Percentiles rank a stretch among this genome's conserved stretches.
Evolutionary conservation across 1,140 invertebrate species (phyloP).

Genomic region (Melanaphis sacchari): DNA sequence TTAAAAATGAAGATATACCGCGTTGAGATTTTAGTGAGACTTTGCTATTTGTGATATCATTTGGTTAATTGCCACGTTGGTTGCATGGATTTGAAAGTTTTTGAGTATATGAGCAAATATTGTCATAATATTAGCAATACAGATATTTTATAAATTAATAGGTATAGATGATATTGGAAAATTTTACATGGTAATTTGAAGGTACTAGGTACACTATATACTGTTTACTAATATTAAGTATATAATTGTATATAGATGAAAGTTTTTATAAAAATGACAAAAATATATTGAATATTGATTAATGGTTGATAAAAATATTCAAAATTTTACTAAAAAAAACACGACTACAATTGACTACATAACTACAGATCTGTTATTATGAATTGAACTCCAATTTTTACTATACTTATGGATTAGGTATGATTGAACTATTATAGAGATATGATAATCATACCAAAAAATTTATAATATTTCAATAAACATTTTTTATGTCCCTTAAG

Average conservation of each 20-base stretch:
- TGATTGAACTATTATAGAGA: neutral
- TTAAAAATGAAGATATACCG: neutral
- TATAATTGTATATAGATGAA: neutral
- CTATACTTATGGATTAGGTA: neutral
- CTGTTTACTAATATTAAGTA: neutral
- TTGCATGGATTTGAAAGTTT: neutral
- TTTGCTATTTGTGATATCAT: neutral
- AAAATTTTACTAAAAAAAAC: neutral
- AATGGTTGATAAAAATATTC: neutral
- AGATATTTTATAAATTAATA: neutral
- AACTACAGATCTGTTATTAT: neutral
- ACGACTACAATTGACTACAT: neutral
- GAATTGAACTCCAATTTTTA: neutral
- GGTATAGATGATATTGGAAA: too few species aligned
- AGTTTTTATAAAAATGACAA: too few species aligned
- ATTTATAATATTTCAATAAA: neutral
- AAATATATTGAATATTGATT: neutral
- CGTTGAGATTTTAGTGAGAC: neutral
- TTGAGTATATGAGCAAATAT: neutral
- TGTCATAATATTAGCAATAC: neutral
- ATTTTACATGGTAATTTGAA: too few species aligned
- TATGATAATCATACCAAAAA: neutral
- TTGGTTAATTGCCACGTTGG: neutral
- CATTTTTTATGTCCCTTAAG: neutral
- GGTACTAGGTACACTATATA: neutral